Base-by-base conservation (phyloP, 92 coral and sea anemone species). In the Zoanthus solanderi region DNA sequence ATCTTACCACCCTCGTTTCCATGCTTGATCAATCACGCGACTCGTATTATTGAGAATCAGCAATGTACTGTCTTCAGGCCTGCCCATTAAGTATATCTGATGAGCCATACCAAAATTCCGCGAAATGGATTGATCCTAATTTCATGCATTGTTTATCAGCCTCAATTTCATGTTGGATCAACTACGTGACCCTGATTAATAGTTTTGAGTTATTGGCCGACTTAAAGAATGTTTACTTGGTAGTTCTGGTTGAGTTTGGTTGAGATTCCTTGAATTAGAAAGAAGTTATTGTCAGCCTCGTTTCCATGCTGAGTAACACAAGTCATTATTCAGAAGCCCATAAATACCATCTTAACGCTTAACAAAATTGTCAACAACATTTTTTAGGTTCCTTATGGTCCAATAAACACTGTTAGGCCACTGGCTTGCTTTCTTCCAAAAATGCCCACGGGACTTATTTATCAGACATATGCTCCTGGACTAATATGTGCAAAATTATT, bases 311-410 rank as follows among this genome's bases (percentile, higher is more conserved):
- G 29, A 46, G 57, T 44, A 57, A 74, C 45, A 74, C 47, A 74
- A 56, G 47, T 57, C 78, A 56, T 2, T 46, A 23, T 75, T 75
- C 37, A 46, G 48, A 34, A 58, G 60, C 13, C 81, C 81, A 76
- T 76, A 76, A 76, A 76, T 50, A 65, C 81, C 66, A 45, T 76
- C 52, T n/a, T 23, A 76, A 65, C 81, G 34, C 23, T 50, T 76
- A 50, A 76, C 81, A 76, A 76, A 76, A 65, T 76, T 76, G 81
- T 65, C 81, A 65, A 76, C 81, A 76, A 76, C 81, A 76, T 76
- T 76, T 76, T 76, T 65, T 76, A 65, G 52, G 81, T 10, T 73
- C 78, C 45, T 73, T 73, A 56, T 54, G 57, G 45, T 73, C 78
- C 45, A 9, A 73, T 5, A 56, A 73, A 73, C 45, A 76, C 50